Conservation (phyloP, 2,797 vertebrate species). For the Lepilemur ruficaudatus region DNA sequence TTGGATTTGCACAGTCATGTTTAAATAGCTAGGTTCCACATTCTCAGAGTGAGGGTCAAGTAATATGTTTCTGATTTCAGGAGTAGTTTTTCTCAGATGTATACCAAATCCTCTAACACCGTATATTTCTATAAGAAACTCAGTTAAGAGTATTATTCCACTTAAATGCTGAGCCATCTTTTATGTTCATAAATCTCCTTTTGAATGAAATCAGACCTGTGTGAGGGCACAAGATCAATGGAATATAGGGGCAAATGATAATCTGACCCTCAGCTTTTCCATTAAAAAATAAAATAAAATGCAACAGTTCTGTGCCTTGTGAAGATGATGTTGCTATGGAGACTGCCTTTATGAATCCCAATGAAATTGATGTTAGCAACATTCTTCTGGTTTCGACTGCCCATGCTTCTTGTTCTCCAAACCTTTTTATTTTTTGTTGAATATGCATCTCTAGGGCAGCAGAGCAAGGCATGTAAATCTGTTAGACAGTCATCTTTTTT, state of each 20-base stretch:
- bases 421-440: constrained; percentile 12
- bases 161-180: background rate
- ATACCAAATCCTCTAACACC: background rate
- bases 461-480: background rate
- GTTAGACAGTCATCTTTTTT: background rate
- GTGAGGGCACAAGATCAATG: background rate
- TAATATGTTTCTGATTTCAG: constrained; percentile 13
- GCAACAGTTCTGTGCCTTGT: constrained; percentile 49
- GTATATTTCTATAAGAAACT: constrained; percentile 1
- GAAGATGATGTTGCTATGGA: constrained; percentile 82
- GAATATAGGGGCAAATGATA: background rate
- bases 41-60: constrained; percentile 16
- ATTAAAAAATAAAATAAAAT: constrained; percentile 63
- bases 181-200: background rate
- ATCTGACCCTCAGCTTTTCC: constrained; percentile 32
- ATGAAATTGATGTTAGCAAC: constrained; percentile 77
- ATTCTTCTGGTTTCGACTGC: constrained; percentile 72
- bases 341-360: constrained; percentile 74
- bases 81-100: constrained; percentile 10
- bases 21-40: background rate
- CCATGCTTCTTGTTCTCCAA: background rate
- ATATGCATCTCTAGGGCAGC: constrained; percentile 7
- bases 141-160: background rate
- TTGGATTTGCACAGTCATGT: background rate
- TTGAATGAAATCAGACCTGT: background rate